These are phyloP conservation scores for Gymnoscopelus microlampas DNA, from an alignment of 2,797 vertebrate genomes.

Conservation along the genomic window DNA sequence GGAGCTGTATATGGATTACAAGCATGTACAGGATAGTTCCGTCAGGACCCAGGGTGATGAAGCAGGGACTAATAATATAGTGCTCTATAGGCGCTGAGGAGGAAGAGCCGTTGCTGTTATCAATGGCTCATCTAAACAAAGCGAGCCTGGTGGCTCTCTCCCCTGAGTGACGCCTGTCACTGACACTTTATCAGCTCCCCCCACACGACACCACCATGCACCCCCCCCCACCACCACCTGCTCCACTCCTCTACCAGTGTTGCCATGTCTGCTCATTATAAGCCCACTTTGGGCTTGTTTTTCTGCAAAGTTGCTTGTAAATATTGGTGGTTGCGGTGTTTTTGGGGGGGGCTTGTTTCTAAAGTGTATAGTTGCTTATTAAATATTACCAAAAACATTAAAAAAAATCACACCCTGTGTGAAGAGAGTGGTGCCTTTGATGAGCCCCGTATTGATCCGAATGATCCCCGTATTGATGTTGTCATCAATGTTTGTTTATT, in stretches of 20 bases:
- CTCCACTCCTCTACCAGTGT: conserved; percentile 34
- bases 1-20: no score
- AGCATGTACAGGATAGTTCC: no score
- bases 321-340: no score
- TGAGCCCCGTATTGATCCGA: no score
- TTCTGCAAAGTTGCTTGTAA: neutral
- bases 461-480: no score
- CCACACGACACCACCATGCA: conserved; percentile 59
- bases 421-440: no score
- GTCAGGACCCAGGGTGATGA: conserved; percentile 5
- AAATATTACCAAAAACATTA: no score
- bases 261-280: neutral
- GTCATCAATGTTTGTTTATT: no score
- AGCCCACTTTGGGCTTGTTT: neutral
- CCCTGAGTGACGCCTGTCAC: conserved; percentile 73
- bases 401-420: no score
- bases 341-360: no score
- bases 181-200: conserved; percentile 71
- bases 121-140: conserved; percentile 58
- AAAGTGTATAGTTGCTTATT: no score
- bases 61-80: conserved; percentile 34
- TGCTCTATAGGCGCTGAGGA: conserved; percentile 20
- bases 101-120: conserved; percentile 54
- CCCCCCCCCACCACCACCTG: conserved; percentile 43
- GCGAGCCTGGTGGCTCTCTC: conserved; percentile 50